A percentile compares a stretch with the other conserved stretches of the same genome.
These are phyloP conservation scores for Phymorhynchus buccinoides DNA, from an alignment of 1,140 invertebrate species.

Conservation along the genomic window DNA sequence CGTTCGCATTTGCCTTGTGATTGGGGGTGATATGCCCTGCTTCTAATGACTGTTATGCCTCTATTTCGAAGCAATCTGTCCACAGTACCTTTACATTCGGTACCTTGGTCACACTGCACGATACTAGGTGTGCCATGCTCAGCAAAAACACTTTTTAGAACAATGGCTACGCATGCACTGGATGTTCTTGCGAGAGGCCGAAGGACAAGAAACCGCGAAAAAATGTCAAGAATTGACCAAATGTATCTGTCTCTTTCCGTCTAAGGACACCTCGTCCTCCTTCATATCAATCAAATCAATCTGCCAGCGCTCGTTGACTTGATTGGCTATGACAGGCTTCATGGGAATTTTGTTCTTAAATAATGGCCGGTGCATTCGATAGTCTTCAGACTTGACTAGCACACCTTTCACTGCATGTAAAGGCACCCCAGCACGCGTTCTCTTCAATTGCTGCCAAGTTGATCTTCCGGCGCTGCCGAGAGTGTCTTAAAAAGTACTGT, in stretches of 20 bases:
- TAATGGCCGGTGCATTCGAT: not conserved
- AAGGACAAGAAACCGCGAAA: not conserved
- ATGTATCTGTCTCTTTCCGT: not conserved
- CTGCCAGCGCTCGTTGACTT: constrained; percentile 14
- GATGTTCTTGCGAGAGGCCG: not conserved
- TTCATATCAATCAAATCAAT: constrained; percentile 25
- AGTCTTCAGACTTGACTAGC: not conserved
- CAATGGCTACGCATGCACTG: not conserved
- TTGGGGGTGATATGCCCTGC: constrained; percentile 24
- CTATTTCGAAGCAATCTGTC: not conserved
- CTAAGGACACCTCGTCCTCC: not conserved
- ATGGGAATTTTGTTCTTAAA: constrained; percentile 2
- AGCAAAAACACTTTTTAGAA: not conserved
- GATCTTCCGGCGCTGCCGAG: too few species aligned
- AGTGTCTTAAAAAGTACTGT: too few species aligned
- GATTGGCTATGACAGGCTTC: not conserved
- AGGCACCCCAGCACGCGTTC: too few species aligned
- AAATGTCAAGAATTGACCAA: not conserved
- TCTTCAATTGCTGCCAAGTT: too few species aligned
- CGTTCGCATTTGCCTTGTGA: constrained; percentile 22
- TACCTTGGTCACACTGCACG: constrained; percentile 24
- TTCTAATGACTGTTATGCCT: constrained; percentile 14
- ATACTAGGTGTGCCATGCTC: constrained; percentile 19
- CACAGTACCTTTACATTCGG: constrained; percentile 9
- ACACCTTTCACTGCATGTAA: too few species aligned